phyloP scores from a whole-genome alignment of 2,888 invertebrate genomes.

The Apamea anceps region DNA sequence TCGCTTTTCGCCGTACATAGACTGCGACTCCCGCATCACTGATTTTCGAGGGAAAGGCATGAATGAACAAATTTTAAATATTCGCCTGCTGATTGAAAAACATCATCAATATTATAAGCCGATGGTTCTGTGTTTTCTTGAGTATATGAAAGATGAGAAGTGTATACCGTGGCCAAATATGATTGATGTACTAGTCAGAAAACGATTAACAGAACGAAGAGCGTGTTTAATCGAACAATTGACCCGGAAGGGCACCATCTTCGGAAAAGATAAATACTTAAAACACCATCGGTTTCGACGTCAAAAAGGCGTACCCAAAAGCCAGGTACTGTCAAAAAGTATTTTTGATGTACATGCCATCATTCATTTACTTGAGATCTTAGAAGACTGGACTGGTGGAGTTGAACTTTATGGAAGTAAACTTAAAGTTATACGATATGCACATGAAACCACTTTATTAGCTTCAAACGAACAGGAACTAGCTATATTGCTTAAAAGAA shows the following conservation, averaged over 20 bases:
- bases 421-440: constrained; percentile 20
- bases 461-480: constrained; percentile 21
- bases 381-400: constrained; percentile 11
- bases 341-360: constrained; percentile 4
- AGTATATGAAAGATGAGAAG: constrained; percentile 13
- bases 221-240: constrained; percentile 4
- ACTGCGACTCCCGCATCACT: constrained; percentile 30
- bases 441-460: constrained; percentile 18
- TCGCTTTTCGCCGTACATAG: constrained; percentile 26
- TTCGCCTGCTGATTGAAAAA: constrained; percentile 29
- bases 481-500: constrained; percentile 6
- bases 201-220: constrained; percentile 1
- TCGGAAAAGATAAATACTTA: constrained; percentile 5
- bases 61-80: constrained; percentile 29
- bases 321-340: constrained; percentile 15
- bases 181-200: neutral
- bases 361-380: neutral
- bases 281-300: neutral
- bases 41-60: constrained; percentile 20
- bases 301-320: constrained; percentile 1
- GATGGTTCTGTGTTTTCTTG: constrained; percentile 24
- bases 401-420: constrained; percentile 8
- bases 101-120: constrained; percentile 25
- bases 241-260: neutral
- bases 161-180: constrained; percentile 18